Conservation (phyloP, 2,113 vertebrate genomes). For the Dipodomys spectabilis region DNA sequence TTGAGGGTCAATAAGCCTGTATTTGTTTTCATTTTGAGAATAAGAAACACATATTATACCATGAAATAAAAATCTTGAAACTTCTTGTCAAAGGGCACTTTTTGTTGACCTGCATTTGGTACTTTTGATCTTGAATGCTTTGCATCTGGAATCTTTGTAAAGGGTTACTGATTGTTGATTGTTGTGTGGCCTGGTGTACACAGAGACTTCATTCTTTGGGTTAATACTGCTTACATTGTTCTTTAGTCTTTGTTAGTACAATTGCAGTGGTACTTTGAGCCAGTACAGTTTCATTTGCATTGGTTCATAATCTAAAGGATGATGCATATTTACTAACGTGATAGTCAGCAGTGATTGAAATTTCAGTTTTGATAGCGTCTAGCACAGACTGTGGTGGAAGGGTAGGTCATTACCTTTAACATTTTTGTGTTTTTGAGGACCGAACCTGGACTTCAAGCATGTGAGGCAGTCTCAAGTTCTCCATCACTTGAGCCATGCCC, state of each 20-base stretch:
- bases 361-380: slow-evolving; percentile 14
- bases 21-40: background rate
- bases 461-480: no score
- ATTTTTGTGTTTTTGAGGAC: no score
- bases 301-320: slow-evolving; percentile 27
- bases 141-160: slow-evolving; percentile 52
- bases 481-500: no score
- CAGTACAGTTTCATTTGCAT: slow-evolving; percentile 42
- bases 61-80: slow-evolving; percentile 42
- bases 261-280: slow-evolving; percentile 44
- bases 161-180: slow-evolving; percentile 48
- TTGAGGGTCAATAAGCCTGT: background rate
- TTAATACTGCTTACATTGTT: slow-evolving; percentile 67
- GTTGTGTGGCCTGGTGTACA: slow-evolving; percentile 49
- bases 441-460: no score
- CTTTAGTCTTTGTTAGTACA: slow-evolving; percentile 22
- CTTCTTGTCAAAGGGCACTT: slow-evolving; percentile 1
- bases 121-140: slow-evolving; percentile 50
- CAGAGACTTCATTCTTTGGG: slow-evolving; percentile 68
- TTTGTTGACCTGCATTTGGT: slow-evolving; percentile 8
- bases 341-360: background rate
- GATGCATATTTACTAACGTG: slow-evolving; percentile 36
- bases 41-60: slow-evolving; percentile 24
- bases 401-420: background rate
- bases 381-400: slow-evolving; percentile 15